Base-by-base conservation (phyloP, 2,888 invertebrate species). In the Drosophila glabriapex region DNA sequence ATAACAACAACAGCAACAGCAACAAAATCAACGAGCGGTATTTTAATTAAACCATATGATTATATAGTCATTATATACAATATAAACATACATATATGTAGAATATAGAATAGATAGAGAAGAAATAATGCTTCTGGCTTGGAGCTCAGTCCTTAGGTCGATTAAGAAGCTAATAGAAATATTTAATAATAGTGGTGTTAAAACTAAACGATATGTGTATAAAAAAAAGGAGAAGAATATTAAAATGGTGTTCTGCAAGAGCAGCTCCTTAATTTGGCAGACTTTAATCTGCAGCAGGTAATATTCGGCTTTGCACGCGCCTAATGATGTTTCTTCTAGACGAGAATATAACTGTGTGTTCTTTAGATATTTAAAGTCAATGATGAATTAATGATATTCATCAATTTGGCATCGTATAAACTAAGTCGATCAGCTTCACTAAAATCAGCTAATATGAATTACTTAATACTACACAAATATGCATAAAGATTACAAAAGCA, bases 401-500 rank as follows among this genome's bases (percentile, higher is more conserved):
- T 14, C 3, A 35, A 55, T 28, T 25, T 25, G 19, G 4, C 16
- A 37, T 25, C 39, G 10, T 16, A 3, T 43, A 33, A 25, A 19
- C 2, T 37, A 28, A 50, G 39, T 31, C 25, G 28, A 28, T 39
- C 10, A 16, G 25, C 19, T 46, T 25, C 49, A 14, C 43, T 46
- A 46, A 46, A 46, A 46, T 31, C n/a, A 39, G 33, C 33, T 49
- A 14, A 43, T 46, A 43, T 7, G 2, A 28, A 66, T 61, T 53
- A 33, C 33, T 63, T 63, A 71, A 52, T 28, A 59, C 29, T 41
- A 41, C 1, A 28, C 25, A 4, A 63, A 56, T 43, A 19, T 46
- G 35, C 7, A 49, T 31, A 33, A n/a, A 54, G 28, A 65, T 67
- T 61, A 54, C 64, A 50, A 65, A 65, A 76, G 33, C 46, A 53